Percentiles rank a stretch among this genome's conserved stretches.
These are phyloP conservation scores for Arge pagana DNA, from an alignment of 2,888 invertebrate species.

Conservation along the genomic window DNA sequence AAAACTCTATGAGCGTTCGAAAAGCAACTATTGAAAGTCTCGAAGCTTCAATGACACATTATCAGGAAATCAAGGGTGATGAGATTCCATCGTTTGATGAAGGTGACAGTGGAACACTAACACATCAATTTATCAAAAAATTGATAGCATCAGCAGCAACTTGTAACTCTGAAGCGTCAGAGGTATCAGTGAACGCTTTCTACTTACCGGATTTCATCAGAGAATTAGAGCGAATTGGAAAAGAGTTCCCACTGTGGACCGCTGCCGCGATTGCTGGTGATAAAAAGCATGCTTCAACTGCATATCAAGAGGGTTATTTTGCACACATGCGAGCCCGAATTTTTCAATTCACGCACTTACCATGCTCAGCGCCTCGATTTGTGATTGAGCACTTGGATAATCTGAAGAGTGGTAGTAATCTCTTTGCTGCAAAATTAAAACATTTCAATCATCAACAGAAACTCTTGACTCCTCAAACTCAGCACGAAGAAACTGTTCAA, in stretches of 20 bases:
- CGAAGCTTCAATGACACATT: conserved; percentile 15
- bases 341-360: conserved; percentile 7
- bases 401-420: conserved; percentile 18
- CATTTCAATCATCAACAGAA: conserved; percentile 8
- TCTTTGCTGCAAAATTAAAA: conserved; percentile 9
- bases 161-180: not conserved
- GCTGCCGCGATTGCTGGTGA: conserved; percentile 15
- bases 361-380: conserved; percentile 13
- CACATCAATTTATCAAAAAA: conserved; percentile 13
- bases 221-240: conserved; percentile 18
- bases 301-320: conserved; percentile 24
- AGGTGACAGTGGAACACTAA: not conserved
- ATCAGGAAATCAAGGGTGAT: conserved; percentile 1
- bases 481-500: not conserved
- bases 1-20: conserved; percentile 6
- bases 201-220: conserved; percentile 12
- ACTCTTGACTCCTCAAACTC: not conserved
- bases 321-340: conserved; percentile 2
- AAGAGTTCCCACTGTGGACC: conserved; percentile 23
- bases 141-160: conserved; percentile 8
- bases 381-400: conserved; percentile 10
- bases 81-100: not conserved
- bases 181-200: conserved; percentile 13
- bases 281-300: conserved; percentile 14
- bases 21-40: conserved; percentile 6